These are phyloP conservation scores for Barbus barbus DNA, from an alignment of 2,113 vertebrate genomes.

Conservation along the genomic window DNA sequence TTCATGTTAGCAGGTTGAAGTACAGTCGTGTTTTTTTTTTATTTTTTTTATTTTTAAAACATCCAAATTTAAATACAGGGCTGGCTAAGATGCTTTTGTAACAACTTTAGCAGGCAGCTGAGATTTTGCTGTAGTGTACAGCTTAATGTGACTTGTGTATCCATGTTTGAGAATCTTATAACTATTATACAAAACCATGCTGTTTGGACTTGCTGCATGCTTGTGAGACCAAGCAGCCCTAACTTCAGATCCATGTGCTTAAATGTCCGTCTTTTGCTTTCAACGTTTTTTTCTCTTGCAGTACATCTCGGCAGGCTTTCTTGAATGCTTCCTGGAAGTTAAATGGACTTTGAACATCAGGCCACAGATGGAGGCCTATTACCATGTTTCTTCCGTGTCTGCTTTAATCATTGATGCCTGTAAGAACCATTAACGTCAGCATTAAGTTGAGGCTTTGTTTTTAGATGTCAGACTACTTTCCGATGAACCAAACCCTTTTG, in stretches of 20 bases:
- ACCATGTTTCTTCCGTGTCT: conserved; percentile 14
- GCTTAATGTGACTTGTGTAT: too few relatives aligned
- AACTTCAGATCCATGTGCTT: not conserved
- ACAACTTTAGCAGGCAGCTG: too few relatives aligned
- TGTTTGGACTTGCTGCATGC: not conserved
- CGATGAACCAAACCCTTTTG: fast-evolving
- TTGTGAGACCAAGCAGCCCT: not conserved
- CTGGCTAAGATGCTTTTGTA: too few relatives aligned
- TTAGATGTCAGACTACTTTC: not conserved
- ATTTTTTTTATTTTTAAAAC: too few relatives aligned
- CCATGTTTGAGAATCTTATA: too few relatives aligned
- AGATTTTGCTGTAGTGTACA: too few relatives aligned
- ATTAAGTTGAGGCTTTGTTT: too few relatives aligned
- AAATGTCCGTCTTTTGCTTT: not conserved
- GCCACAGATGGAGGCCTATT: conserved; percentile 54
- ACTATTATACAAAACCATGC: not conserved
- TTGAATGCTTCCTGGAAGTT: conserved; percentile 59
- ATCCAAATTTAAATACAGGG: too few relatives aligned
- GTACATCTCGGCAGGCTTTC: not conserved
- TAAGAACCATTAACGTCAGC: conserved; percentile 55
- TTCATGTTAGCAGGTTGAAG: too few relatives aligned
- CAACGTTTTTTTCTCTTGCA: not conserved
- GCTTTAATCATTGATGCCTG: conserved; percentile 52
- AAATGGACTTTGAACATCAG: conserved; percentile 63
- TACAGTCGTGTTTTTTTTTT: too few relatives aligned